phyloP scores from a whole-genome alignment of 2,888 invertebrate genomes.

The Melanargia galathea region DNA sequence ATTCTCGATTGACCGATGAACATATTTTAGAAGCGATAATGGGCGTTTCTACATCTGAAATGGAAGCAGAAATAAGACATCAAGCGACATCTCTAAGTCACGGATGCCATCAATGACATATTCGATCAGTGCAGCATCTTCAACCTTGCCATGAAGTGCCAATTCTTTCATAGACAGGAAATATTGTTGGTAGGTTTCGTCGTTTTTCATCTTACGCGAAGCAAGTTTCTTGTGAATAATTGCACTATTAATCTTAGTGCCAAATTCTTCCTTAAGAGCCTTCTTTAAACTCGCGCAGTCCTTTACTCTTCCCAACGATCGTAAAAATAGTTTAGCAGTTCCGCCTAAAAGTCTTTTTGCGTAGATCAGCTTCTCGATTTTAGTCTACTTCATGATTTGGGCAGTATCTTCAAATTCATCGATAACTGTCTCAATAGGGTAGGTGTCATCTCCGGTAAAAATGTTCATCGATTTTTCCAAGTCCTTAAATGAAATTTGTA shows the following conservation, averaged over 20 bases:
- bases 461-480: constrained; percentile 27
- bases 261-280: constrained; percentile 30
- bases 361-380: constrained; percentile 16
- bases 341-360: constrained; percentile 19
- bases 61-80: too few species aligned
- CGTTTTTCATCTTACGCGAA: constrained; percentile 47
- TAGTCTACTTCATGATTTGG: background rate
- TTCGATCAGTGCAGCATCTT: constrained; percentile 52
- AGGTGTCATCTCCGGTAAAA: constrained; percentile 29
- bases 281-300: constrained; percentile 18
- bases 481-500: constrained; percentile 20
- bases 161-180: constrained; percentile 55
- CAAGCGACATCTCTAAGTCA: constrained; percentile 44
- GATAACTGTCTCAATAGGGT: constrained; percentile 16
- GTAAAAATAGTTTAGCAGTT: constrained; percentile 19
- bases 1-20: too few species aligned
- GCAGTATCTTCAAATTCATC: constrained; percentile 21
- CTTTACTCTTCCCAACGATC: constrained; percentile 18
- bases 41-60: too few species aligned
- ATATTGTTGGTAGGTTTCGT: constrained; percentile 56
- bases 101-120: constrained; percentile 58
- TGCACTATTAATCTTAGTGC: constrained; percentile 27
- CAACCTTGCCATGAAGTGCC: constrained; percentile 51
- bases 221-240: constrained; percentile 27
- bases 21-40: too few species aligned